These are phyloP conservation scores for Rhineura floridana DNA, from an alignment of 2,113 vertebrate genomes.

Conservation along the genomic window DNA sequence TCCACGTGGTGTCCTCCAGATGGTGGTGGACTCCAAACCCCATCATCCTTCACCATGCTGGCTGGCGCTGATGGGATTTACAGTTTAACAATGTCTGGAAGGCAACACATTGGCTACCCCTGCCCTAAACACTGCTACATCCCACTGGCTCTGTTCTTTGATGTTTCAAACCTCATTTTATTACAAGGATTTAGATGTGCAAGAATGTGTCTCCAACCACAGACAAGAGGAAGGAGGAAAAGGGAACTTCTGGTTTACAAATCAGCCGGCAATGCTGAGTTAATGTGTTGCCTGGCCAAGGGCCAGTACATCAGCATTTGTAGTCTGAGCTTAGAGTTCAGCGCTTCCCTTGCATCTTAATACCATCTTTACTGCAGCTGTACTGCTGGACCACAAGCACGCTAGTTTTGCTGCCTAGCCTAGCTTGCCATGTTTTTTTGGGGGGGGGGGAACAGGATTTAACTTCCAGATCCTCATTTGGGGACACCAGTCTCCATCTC, in stretches of 20 bases:
- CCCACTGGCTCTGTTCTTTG: not conserved
- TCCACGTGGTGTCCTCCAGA: too few species aligned
- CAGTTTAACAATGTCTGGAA: too few species aligned
- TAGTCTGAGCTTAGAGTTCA: not conserved
- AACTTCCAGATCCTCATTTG: not conserved
- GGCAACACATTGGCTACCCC: not conserved
- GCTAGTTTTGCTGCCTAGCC: not conserved
- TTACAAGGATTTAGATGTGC: not conserved
- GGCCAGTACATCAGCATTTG: constrained; percentile 2
- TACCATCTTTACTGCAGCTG: constrained; percentile 3
- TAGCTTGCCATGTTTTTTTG: not conserved
- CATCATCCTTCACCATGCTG: too few species aligned
- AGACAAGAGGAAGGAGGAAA: not conserved
- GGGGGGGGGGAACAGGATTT: not conserved
- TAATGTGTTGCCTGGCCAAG: constrained; percentile 30
- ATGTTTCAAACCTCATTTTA: not conserved
- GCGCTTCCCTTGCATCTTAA: constrained; percentile 22
- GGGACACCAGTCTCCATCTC: too few species aligned
- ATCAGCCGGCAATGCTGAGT: not conserved
- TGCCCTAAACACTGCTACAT: not conserved
- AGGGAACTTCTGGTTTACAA: constrained; percentile 6
- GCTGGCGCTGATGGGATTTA: too few species aligned
- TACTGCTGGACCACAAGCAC: not conserved
- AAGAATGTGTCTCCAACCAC: not conserved
- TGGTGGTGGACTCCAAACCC: too few species aligned